phyloP scores from a whole-genome alignment of 1,140 invertebrate species.

The Anagrus nilaparvatae region DNA sequence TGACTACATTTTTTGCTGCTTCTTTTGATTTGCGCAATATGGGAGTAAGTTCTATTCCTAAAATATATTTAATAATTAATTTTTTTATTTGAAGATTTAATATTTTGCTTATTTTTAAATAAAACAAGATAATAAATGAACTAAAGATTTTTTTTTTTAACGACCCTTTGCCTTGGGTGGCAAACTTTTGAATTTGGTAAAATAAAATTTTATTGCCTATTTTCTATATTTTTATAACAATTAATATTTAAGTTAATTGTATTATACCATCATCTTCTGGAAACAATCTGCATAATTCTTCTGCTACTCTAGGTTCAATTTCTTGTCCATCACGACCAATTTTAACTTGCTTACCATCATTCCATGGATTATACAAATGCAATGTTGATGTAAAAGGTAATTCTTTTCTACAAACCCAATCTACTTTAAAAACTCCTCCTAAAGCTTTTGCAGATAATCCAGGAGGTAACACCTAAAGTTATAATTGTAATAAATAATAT shows the following conservation, averaged over 20 bases:
- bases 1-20: conserved; percentile 50
- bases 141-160: too few relatives aligned
- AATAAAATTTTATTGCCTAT: too few relatives aligned
- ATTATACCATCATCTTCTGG: conserved; percentile 72
- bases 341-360: conserved; percentile 97
- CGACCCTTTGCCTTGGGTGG: too few relatives aligned
- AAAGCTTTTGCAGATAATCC: conserved; percentile 85
- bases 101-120: too few relatives aligned
- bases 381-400: conserved; percentile 84
- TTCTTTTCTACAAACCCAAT: conserved; percentile 94
- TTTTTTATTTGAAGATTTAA: neutral
- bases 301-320: conserved; percentile 89
- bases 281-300: conserved; percentile 89
- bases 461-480: conserved; percentile 60
- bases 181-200: neutral
- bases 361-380: conserved; percentile 95
- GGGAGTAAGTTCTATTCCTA: conserved; percentile 76
- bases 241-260: too few relatives aligned
- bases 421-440: conserved; percentile 90
- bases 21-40: conserved; percentile 84
- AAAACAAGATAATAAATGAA: too few relatives aligned
- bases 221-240: conserved; percentile 3
- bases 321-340: conserved; percentile 97
- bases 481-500: neutral
- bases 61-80: conserved; percentile 8